Evolutionary conservation across 2,888 invertebrate genomes (phyloP).

Genomic region (Eupithecia pulchellata): DNA sequence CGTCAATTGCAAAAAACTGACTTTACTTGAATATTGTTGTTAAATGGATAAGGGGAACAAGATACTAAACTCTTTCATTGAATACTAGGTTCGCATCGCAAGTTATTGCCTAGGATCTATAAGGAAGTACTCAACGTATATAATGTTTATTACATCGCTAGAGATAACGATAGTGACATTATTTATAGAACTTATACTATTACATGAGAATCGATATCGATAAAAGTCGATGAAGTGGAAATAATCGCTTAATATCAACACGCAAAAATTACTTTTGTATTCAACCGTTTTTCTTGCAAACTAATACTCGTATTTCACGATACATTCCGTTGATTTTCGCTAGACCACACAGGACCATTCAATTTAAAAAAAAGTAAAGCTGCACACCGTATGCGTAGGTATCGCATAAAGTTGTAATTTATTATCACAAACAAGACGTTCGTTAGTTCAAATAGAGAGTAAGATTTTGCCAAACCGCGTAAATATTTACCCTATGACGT

Average conservation of each 20-base stretch:
- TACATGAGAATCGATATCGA: not conserved
- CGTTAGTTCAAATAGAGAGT: constrained; percentile 49
- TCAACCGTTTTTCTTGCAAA: constrained; percentile 16
- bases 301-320: constrained; percentile 18
- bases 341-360: constrained; percentile 18
- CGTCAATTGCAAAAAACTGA: not conserved
- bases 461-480: constrained; percentile 48
- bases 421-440: constrained; percentile 48
- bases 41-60: too few species aligned
- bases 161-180: not conserved
- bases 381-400: constrained; percentile 21
- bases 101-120: not conserved
- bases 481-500: constrained; percentile 55
- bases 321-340: constrained; percentile 11
- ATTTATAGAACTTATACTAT: not conserved
- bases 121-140: too few species aligned
- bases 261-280: not conserved
- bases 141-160: not conserved
- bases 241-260: not conserved
- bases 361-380: constrained; percentile 33
- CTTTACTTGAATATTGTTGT: too few species aligned
- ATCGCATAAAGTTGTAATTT: constrained; percentile 47
- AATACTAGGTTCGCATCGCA: not conserved
- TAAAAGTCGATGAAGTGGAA: not conserved
- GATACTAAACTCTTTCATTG: too few species aligned